A percentile compares a stretch with the other conserved stretches of the same genome.
Conservation (phyloP, 2,113 vertebrate genomes). For the Elephas maximus region DNA sequence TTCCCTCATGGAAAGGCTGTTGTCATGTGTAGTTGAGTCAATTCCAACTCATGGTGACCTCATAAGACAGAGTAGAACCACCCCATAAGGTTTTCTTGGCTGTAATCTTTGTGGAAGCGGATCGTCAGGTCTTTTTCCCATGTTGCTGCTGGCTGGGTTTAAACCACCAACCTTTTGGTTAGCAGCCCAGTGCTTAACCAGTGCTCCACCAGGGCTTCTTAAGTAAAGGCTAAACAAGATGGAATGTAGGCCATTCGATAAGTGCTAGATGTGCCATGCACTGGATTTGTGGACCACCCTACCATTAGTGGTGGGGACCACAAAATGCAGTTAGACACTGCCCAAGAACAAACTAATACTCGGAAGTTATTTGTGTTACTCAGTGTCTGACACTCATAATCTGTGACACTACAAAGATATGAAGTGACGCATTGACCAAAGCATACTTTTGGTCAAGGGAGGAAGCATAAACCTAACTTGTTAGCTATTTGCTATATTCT, state of each 20-base stretch:
- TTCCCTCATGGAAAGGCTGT: neutral
- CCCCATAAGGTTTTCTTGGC: neutral
- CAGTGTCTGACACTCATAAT: neutral
- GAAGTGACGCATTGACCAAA: neutral
- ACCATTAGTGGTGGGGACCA: neutral
- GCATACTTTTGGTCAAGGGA: neutral
- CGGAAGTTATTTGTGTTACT: neutral
- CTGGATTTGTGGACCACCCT: neutral
- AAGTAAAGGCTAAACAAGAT: neutral
- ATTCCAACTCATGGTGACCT: neutral
- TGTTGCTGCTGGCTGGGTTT: neutral
- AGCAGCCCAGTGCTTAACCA: neutral
- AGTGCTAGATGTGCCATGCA: neutral
- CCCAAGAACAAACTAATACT: neutral
- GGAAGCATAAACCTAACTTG: neutral
- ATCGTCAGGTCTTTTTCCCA: neutral
- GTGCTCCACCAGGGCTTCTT: neutral
- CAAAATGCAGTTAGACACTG: accelerated
- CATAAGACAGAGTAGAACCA: neutral
- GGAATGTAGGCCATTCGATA: neutral
- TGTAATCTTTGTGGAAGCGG: neutral
- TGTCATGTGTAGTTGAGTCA: neutral
- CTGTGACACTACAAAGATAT: neutral
- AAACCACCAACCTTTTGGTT: neutral
- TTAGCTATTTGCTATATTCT: neutral